Base-by-base conservation (phyloP, 2,113 vertebrate genomes). In the Tragelaphus imberbis region DNA sequence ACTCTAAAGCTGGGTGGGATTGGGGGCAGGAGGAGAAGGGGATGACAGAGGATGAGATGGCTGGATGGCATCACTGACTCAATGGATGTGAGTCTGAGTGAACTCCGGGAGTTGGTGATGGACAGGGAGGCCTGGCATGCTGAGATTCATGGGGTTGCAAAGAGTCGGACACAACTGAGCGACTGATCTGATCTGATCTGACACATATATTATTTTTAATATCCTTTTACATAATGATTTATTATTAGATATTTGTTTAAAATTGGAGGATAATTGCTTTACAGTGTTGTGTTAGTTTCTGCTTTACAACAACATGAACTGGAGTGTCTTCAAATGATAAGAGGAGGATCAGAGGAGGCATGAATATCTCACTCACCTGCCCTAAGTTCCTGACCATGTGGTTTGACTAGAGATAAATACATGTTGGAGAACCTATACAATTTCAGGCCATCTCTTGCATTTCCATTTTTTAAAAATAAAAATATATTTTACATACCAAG, bases 321-420 rank as follows among this genome's bases (percentile, higher is more conserved):
- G 23, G 36, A 44, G 71, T 44, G 6, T 23, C 4, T 84, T 82
- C 51, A 19, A 77, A 9, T 16, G 55, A 44, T 6, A 12, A 65
- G 4, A 8, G 28, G 33, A 19, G 3, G 0, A 4, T 2, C 6
- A 84, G 15, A 79, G 12, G 6, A 82, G 10, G 6, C 28, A 36
- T 25, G 6, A 6, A 9, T 2, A 10, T 1, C 14, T 59, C 40
- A 58, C 21, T 27, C 12, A 21, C 23, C 10, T 49, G 30, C 7
- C 7, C 3, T 86, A 16, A n/a, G 9, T 58, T 90, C 11, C 80
- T 93, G 19, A 68, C 28, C 17, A 33, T 8, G 2, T 68, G 16
- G 59, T 94, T 56, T 81, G 28, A 86, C 0, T 59, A 25, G 14
- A 93, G 8, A 40, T 40, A 82, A 71, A 40, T 25, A 23, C 6